Evolutionary conservation across 2,888 invertebrate genomes (phyloP).

Genomic region (Drosophila borealis): DNA sequence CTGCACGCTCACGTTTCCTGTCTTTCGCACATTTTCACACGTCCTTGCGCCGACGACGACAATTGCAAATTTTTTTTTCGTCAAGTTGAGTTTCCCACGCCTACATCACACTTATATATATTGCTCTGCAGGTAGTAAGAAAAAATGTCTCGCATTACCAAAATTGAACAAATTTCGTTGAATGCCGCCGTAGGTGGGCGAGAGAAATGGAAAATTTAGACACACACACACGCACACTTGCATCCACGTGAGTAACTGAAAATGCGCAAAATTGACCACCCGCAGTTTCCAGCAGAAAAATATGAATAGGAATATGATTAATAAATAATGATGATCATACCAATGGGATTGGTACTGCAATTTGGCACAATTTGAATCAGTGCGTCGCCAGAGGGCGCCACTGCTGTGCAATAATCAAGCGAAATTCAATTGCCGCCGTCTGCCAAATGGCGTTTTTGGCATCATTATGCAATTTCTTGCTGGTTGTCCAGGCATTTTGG

Average conservation of each 20-base stretch:
- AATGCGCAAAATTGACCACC: slow-evolving; percentile 69
- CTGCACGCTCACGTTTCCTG: slow-evolving; percentile 60
- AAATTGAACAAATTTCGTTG: slow-evolving; percentile 52
- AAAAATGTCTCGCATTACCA: slow-evolving; percentile 50
- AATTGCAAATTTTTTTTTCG: slow-evolving; percentile 56
- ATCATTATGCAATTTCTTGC: slow-evolving; percentile 65
- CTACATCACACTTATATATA: slow-evolving; percentile 21
- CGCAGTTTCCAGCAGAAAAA: slow-evolving; percentile 54
- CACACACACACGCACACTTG: slow-evolving; percentile 21
- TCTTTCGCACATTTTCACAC: slow-evolving; percentile 73
- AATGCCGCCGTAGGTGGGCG: slow-evolving; percentile 71
- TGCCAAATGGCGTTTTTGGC: slow-evolving; percentile 58
- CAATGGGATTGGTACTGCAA: slow-evolving; percentile 43
- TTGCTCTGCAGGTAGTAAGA: slow-evolving; percentile 54
- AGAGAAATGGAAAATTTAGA: slow-evolving; percentile 55
- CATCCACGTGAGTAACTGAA: slow-evolving; percentile 32
- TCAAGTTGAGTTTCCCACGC: slow-evolving; percentile 70
- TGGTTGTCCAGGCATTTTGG: slow-evolving; percentile 52
- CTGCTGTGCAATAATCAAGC: slow-evolving; percentile 45
- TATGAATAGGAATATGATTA: slow-evolving; percentile 33
- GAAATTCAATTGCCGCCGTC: slow-evolving; percentile 44
- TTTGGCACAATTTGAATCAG: slow-evolving; percentile 56
- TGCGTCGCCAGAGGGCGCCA: slow-evolving; percentile 36
- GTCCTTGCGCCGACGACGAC: slow-evolving; percentile 54
- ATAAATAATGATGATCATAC: slow-evolving; percentile 43